Conservation (phyloP, 2,888 invertebrate species). For the Eretmocerus hayati region DNA sequence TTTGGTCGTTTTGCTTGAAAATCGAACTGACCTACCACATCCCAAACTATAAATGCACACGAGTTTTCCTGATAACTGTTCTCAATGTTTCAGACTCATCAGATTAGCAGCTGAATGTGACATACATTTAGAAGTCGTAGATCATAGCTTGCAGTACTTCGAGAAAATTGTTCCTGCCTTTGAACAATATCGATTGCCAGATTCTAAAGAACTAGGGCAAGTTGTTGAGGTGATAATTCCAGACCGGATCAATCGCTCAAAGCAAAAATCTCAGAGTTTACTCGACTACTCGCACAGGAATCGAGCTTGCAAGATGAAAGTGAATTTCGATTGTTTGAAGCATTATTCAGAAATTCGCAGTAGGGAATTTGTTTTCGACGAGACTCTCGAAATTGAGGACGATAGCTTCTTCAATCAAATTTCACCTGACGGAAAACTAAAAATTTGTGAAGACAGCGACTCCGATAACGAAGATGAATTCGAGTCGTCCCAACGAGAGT, state of each 20-base stretch:
- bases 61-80: background rate
- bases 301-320: constrained; percentile 26
- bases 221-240: constrained; percentile 22
- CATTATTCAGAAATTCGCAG: constrained; percentile 1
- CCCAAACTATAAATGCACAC: too few relatives aligned
- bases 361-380: constrained; percentile 2
- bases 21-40: too few relatives aligned
- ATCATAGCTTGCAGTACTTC: constrained; percentile 35
- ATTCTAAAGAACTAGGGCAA: constrained; percentile 26
- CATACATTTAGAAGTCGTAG: constrained; percentile 29
- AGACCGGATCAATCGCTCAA: background rate
- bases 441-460: constrained; percentile 25
- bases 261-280: constrained; percentile 22
- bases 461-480: constrained; percentile 22
- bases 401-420: constrained; percentile 34
- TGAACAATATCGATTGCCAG: constrained; percentile 27
- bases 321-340: constrained; percentile 23
- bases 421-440: constrained; percentile 30
- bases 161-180: constrained; percentile 36
- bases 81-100: constrained; percentile 27
- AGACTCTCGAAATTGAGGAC: constrained; percentile 13
- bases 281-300: constrained; percentile 33
- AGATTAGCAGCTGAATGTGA: constrained; percentile 30
- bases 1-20: too few relatives aligned
- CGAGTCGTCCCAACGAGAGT: background rate